These are phyloP conservation scores for Carabus problematicus DNA, from an alignment of 2,888 invertebrate species.

Conservation along the genomic window DNA sequence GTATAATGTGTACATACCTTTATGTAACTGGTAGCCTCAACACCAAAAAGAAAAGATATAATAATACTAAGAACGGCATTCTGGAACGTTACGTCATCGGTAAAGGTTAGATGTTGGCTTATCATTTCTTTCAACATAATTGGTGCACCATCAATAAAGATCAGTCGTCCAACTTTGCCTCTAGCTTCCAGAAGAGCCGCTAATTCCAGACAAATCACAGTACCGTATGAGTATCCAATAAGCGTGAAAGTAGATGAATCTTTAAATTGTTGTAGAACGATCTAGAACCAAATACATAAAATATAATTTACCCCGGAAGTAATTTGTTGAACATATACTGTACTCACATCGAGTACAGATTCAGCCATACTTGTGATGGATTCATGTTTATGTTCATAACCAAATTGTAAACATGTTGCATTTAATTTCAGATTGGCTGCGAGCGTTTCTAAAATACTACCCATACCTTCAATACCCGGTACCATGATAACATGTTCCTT, in stretches of 20 bases:
- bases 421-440: constrained; percentile 62
- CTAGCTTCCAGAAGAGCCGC: constrained; percentile 73
- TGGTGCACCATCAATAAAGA: constrained; percentile 84
- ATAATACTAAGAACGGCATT: constrained; percentile 64
- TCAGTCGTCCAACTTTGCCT: constrained; percentile 69
- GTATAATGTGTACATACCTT: constrained; percentile 51
- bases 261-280: background rate
- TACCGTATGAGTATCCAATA: constrained; percentile 91
- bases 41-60: constrained; percentile 59
- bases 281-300: background rate
- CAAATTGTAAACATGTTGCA: constrained; percentile 64
- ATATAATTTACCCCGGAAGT: background rate
- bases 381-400: constrained; percentile 58
- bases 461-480: constrained; percentile 74
- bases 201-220: constrained; percentile 78
- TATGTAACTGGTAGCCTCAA: constrained; percentile 59
- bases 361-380: constrained; percentile 63
- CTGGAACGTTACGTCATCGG: constrained; percentile 63
- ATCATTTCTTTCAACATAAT: constrained; percentile 65
- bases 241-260: constrained; percentile 67
- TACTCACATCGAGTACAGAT: constrained; percentile 62
- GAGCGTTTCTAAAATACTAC: constrained; percentile 62
- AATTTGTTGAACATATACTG: too few relatives aligned
- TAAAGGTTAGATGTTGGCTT: constrained; percentile 58
- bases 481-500: constrained; percentile 64